Conservation (phyloP, 2,797 vertebrate species). For the Dallia pectoralis region DNA sequence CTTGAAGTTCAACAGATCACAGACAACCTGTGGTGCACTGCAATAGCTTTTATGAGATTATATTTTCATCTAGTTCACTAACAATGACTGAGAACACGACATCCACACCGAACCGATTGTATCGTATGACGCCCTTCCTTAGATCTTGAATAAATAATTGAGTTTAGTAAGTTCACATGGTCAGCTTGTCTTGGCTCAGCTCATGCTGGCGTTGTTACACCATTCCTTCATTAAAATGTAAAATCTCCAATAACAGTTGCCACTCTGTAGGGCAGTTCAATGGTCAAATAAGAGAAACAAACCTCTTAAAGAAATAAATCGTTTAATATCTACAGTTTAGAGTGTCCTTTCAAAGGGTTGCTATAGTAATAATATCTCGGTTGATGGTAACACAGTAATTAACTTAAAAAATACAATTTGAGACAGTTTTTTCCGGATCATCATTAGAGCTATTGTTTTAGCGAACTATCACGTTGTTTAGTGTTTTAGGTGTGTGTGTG, state of each 20-base stretch:
- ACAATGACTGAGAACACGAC: background rate
- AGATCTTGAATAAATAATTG: background rate
- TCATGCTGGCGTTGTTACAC: background rate
- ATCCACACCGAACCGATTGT: background rate
- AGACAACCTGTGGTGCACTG: background rate
- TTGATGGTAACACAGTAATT: conserved; percentile 24
- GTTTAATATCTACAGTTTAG: conserved; percentile 13
- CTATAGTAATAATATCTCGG: background rate
- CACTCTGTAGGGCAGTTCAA: background rate
- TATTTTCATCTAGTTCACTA: background rate
- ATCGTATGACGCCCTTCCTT: background rate
- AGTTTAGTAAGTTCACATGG: background rate
- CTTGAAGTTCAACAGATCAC: background rate
- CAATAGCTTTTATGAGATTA: background rate
- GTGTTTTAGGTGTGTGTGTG: background rate
- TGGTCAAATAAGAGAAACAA: background rate
- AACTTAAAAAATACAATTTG: conserved; percentile 17
- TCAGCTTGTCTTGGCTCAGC: background rate
- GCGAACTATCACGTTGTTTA: conserved; percentile 24
- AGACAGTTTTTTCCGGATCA: conserved; percentile 14
- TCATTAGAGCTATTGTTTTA: conserved; percentile 25
- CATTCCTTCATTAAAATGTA: background rate
- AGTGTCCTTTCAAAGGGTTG: conserved; percentile 7
- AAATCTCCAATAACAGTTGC: background rate
- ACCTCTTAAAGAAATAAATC: background rate